Evolutionary conservation across 2,797 vertebrate species (phyloP).

Genomic region (Thalassophryne amazonica): DNA sequence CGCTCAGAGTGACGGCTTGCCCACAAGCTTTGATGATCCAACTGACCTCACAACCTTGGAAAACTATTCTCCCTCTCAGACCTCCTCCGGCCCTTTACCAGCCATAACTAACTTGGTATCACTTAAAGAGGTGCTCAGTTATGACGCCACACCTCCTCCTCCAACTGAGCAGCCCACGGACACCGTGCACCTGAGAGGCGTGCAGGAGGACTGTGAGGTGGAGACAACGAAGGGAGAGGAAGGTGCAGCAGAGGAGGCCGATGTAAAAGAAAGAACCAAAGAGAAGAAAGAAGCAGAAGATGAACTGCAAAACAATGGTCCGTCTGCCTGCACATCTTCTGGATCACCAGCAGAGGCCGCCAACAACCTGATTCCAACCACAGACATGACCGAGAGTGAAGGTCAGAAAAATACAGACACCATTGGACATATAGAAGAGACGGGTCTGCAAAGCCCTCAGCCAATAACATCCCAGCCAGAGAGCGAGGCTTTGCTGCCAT

Average conservation of each 20-base stretch:
- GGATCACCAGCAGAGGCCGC: conserved; percentile 29
- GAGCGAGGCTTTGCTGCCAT: conserved; percentile 5
- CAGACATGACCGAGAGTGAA: not conserved
- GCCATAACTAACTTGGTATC: conserved; percentile 27
- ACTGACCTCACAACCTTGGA: conserved; percentile 5
- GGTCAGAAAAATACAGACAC: not conserved
- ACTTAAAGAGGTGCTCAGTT: conserved; percentile 30
- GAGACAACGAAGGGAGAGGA: conserved; percentile 15
- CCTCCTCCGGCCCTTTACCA: not conserved
- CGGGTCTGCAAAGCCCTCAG: not conserved
- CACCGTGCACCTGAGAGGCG: conserved; percentile 52
- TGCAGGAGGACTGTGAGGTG: conserved; percentile 42
- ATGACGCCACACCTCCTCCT: not conserved
- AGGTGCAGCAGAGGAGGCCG: not conserved
- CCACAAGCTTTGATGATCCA: not conserved
- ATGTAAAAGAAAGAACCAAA: not conserved
- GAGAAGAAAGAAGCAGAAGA: not conserved
- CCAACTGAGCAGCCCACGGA: conserved; percentile 29
- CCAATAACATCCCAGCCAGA: conserved; percentile 3
- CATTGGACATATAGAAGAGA: not conserved
- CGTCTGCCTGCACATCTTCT: not conserved
- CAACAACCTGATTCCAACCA: not conserved
- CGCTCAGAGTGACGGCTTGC: not conserved
- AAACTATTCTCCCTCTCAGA: not conserved
- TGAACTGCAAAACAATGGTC: no score